Base-by-base conservation (phyloP, 2,888 invertebrate genomes). In the Anthophora plumipes region DNA sequence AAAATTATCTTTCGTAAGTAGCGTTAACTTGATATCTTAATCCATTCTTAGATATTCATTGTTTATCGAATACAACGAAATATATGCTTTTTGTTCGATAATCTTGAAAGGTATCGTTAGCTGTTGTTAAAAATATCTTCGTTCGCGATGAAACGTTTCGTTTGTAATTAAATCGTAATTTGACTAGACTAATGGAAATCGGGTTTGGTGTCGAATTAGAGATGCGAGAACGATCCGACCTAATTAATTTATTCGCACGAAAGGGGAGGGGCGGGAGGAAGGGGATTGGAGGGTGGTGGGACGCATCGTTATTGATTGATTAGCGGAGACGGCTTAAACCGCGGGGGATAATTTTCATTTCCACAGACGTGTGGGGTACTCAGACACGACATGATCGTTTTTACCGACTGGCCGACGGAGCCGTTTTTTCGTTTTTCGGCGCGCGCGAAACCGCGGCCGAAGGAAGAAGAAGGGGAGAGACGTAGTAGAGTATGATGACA, bases 401-500 rank as follows among this genome's bases (percentile, higher is more conserved):
- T 69, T 75, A 43, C 76, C 63, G 48, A 12, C n/a, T 46, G n/a
- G 54, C 39, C 14, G 63, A 66, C 64, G 54, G 22, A 17, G 25
- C 41, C 22, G 39, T 76, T 59, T 54, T 73, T 52, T 69, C 61
- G 69, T 80, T 68, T 81, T 80, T 72, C 73, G 80, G 75, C 46
- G 80, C 57, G 46, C 57, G 54, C 59, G 64, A 46, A 64, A 50
- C 66, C 71, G 66, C 25, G 63, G 31, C 68, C 72, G 72, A 63
- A 85, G 78, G 76, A 85, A 81, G 85, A 85, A 85, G 84, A 84
- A 85, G 82, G 80, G 86, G 83, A 83, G 80, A 77, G 60, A 78
- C 75, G 77, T 54, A 70, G 80, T 80, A 68, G 85, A 80, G 84
- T 66, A 78, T 70, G 86, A 86, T 85, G 86, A 86, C 86, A 85